Conservation (phyloP, 1,140 invertebrate species). For the Neodiprion fabricii region DNA sequence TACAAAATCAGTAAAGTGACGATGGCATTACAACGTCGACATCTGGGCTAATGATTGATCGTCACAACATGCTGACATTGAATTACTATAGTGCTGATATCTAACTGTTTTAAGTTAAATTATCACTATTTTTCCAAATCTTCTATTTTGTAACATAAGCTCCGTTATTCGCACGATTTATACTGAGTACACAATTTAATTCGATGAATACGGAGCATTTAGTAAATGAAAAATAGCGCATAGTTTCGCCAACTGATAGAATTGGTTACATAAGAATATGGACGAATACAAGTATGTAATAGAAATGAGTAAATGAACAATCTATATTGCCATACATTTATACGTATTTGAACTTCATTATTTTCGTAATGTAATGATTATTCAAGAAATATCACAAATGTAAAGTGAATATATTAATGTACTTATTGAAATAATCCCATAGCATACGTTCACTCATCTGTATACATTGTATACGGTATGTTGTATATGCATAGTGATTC, state of each 20-base stretch:
- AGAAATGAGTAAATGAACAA: neutral
- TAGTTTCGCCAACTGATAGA: neutral
- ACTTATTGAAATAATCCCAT: neutral
- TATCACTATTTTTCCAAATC: neutral
- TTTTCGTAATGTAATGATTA: constrained; percentile 5
- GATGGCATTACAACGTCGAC: no score
- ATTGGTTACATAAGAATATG: neutral
- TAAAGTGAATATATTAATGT: constrained; percentile 8
- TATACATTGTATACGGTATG: neutral
- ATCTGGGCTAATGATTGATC: no score
- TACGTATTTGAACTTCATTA: constrained; percentile 1
- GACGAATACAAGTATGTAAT: neutral
- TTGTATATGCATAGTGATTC: neutral
- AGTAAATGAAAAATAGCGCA: neutral
- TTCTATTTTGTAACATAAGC: neutral
- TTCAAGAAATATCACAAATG: neutral
- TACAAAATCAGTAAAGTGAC: no score
- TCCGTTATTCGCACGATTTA: no score
- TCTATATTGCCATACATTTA: constrained; percentile 7
- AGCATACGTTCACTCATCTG: neutral
- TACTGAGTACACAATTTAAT: neutral
- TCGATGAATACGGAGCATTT: no score
- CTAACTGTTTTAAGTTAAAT: neutral
- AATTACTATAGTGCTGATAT: neutral
- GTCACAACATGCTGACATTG: no score